Percentiles rank a stretch among this genome's conserved stretches.
phyloP scores from a whole-genome alignment of 2,113 vertebrate genomes.

The Pedionomus torquatus region DNA sequence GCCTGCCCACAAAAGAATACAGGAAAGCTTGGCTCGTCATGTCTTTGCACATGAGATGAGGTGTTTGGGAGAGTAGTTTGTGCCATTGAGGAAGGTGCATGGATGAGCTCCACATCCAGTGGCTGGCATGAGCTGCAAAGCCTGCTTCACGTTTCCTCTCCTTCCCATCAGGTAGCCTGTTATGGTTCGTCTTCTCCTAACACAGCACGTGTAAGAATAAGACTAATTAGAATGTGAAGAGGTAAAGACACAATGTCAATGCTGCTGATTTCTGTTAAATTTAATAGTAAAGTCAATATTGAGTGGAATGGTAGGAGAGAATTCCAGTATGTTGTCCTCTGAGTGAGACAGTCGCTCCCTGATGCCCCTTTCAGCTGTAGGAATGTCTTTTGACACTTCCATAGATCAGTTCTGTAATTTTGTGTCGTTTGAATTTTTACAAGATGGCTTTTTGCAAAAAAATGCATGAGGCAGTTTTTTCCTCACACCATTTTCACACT shows the following conservation, averaged over 20 bases:
- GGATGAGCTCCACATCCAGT: background rate
- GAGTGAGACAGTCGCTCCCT: background rate
- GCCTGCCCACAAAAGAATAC: background rate
- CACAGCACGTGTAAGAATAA: background rate
- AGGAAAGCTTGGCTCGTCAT: background rate
- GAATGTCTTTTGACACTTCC: background rate
- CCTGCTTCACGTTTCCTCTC: fast-evolving
- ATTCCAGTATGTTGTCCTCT: fast-evolving
- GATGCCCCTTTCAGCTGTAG: background rate
- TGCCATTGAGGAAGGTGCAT: background rate
- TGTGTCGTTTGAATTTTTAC: background rate
- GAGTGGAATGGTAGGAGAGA: background rate
- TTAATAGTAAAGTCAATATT: background rate
- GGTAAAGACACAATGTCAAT: background rate
- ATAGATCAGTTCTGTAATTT: background rate
- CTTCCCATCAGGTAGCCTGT: background rate
- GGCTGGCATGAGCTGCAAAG: background rate
- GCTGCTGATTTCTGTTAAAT: background rate
- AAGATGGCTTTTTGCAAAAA: background rate
- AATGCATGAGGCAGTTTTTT: background rate
- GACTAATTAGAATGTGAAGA: background rate
- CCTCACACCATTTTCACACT: background rate
- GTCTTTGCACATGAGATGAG: background rate
- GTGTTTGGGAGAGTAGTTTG: background rate
- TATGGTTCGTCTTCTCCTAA: background rate